Evolutionary conservation across 1,140 invertebrate species (phyloP), one percentile per base, ranked within the genome.

Genomic region (Pseudachorutes palmiensis): DNA sequence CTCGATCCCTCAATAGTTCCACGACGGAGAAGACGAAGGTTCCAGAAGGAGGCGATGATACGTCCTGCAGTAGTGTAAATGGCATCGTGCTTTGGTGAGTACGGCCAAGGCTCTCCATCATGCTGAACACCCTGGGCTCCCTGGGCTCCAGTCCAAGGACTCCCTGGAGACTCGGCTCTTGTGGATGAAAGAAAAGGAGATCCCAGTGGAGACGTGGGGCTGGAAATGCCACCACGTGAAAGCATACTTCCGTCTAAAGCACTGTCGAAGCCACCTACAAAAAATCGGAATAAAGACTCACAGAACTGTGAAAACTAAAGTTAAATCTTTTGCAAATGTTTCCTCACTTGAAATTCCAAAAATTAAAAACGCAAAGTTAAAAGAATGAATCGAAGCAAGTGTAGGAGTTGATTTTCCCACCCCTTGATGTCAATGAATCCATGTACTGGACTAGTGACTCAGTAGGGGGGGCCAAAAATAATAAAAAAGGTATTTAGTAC

Each of bases 11-110:
- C 61, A n/a, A 65, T 26, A 19, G 14, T 51, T 24, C 28, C 63
- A 12, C 71, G 68, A 31, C 68, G 70, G 24, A 76, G 68, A 28
- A 79, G 30, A 2, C 70, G 70, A 16, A 67, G 66, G 73, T 85
- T 85, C 91, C 91, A 93, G 65, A 93, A 82, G 0, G 89, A 87
- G 64, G 90, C 81, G 3, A 97, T 77, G 72, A 97, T 88, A 69
- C 94, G 83, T 29, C 89, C 86, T 9, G 96, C 83, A 75, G 92
- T 94, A 2, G 97, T 81, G 79, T 97, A 98, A 0, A 98, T 81
- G 0, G 92, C 93, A 77, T 94, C 92, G 76, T 97, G 94, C 79
- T 94, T 94, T 2, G 89, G 84, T 1, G 91, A 93, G 76, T 86
- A 91, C 51, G 84, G 81, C 3, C 83, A 77, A 68, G 85, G 83